A percentile compares a stretch with the other conserved stretches of the same genome.
Evolutionary conservation across 2,113 vertebrate genomes (phyloP).

Genomic region (Mus musculus): DNA sequence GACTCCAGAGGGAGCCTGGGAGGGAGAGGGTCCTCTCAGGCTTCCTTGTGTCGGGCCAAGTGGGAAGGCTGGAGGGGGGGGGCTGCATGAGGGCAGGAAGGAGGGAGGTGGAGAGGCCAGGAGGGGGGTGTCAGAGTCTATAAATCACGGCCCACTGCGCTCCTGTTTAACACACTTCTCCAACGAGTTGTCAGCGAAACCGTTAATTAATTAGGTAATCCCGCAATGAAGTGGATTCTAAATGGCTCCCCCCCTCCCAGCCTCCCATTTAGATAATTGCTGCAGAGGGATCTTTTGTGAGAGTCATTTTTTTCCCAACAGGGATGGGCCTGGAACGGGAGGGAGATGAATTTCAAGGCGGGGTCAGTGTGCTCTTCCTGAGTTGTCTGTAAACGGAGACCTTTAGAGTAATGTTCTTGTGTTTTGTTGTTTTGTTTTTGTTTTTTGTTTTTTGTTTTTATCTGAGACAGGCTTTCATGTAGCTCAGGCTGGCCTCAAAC

Average conservation of each 20-base stretch:
- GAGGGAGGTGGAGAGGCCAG: conserved; percentile 71
- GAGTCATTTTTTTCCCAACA: conserved; percentile 90
- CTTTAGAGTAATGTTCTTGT: neutral
- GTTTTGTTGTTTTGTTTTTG: no score
- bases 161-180: conserved; percentile 98
- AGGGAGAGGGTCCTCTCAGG: neutral
- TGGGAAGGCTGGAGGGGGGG: conserved; percentile 26
- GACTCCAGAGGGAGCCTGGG: neutral
- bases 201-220: conserved; percentile 99
- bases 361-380: conserved; percentile 34
- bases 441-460: neutral
- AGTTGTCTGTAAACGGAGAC: neutral
- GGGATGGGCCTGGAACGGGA: conserved; percentile 85
- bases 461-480: neutral
- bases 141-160: conserved; percentile 95
- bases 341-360: conserved; percentile 83
- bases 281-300: conserved; percentile 95
- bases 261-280: conserved; percentile 98
- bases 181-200: conserved; percentile 98
- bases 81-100: neutral
- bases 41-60: neutral
- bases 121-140: conserved; percentile 88
- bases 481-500: neutral
- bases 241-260: conserved; percentile 91
- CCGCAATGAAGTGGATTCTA: conserved; percentile 99